Evolutionary conservation across 2,113 vertebrate genomes (phyloP), one percentile per base, ranked within the genome.

Genomic region (Corythoichthys haematopterus): DNA sequence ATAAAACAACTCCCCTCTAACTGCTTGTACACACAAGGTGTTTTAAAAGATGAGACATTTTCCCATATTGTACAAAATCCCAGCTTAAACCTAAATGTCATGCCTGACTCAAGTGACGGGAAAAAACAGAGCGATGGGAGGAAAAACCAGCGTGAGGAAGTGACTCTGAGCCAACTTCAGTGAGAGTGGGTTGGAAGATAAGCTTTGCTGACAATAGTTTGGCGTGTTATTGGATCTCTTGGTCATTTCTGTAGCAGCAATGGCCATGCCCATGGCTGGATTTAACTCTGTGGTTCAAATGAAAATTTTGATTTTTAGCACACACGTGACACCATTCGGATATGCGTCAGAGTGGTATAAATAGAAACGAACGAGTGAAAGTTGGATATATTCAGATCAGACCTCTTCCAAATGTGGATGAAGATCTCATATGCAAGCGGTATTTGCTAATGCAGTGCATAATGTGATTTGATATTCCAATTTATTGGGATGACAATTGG

Each of bases 1-100:
- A 28, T 28, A 80, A 81, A 88, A 85, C 83, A 90, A 65, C 64
- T 55, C 47, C 53, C 35, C 47, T 13, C 62, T 64, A 40, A 35
- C 61, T 64, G 43, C 43, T 60, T 36, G 71, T 56, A 58, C 69
- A 68, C 66, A 36, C 38, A 13, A 68, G 70, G 65, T 57, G 53
- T 43, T 55, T 45, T 68, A 59, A 16, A 9, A 11, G 28, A 55
- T 55, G 52, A 55, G 52, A 55, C 28, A 13, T 55, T 55, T 33
- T 55, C 20, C 52, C 11, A 55, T 33, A 11, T 4, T 33, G 52
- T 11, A 11, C 20, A 52, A 52, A 52, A 52, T 52, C 16, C 2
- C 50, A 52, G 50, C 50, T 8, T 16, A 55, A 33, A 33, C n/a
- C 51, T 15, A 12, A 28, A 48, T 37, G 50, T 65, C 15, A 66